Conservation (phyloP, 2,888 invertebrate genomes). For the Callyntrura sp. region DNA sequence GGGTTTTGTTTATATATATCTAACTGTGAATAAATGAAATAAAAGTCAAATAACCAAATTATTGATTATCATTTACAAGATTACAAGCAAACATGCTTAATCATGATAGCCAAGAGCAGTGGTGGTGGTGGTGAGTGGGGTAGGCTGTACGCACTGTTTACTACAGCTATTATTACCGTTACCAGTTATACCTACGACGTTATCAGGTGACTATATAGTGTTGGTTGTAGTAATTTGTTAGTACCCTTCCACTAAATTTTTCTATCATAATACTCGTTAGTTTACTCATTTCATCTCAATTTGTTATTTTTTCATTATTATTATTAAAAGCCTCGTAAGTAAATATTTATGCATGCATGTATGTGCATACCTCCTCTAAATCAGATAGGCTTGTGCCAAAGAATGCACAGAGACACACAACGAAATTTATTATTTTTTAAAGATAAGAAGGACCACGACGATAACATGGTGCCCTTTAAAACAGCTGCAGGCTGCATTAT, state of each 20-base stretch:
- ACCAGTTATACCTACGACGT: slow-evolving; percentile 9
- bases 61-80: slow-evolving; percentile 47
- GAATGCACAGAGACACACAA: not conserved
- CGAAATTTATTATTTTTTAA: not conserved
- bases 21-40: slow-evolving; percentile 7
- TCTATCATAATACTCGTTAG: slow-evolving; percentile 39
- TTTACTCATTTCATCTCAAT: slow-evolving; percentile 53
- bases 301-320: slow-evolving; percentile 47
- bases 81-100: slow-evolving; percentile 13
- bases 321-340: slow-evolving; percentile 43
- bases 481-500: slow-evolving; percentile 56
- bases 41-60: slow-evolving; percentile 14
- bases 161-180: not conserved
- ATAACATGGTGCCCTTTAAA: slow-evolving; percentile 53
- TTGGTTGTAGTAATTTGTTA: slow-evolving; percentile 4
- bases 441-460: not conserved
- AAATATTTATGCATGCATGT: slow-evolving; percentile 45
- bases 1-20: not conserved
- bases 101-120: slow-evolving; percentile 42
- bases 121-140: not conserved
- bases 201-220: slow-evolving; percentile 35
- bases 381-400: slow-evolving; percentile 60
- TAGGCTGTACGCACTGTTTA: not conserved
- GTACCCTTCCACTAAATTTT: slow-evolving; percentile 1
- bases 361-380: slow-evolving; percentile 31